Evolutionary conservation across 1,140 invertebrate genomes (phyloP), one percentile per base, ranked within the genome.

Genomic region (Trinorchestia longiramus): DNA sequence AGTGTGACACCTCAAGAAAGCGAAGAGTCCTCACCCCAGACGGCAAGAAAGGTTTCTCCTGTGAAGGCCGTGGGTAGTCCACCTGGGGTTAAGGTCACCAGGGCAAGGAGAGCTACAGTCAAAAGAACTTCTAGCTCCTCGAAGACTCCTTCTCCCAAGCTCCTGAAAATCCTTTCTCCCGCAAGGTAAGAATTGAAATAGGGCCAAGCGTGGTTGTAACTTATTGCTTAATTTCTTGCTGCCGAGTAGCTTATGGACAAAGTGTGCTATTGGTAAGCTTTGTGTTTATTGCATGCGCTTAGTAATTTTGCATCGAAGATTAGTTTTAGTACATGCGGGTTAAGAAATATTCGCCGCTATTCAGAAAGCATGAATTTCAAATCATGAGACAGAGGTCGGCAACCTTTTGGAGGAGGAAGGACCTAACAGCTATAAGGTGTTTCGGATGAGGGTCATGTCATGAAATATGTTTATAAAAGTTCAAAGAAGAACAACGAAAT

Each of bases 71-170:
- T 43, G 19, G 40, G 40, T 11, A 43, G 36, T 28, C 43, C 88
- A 42, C 15, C 88, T 90, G 88, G n/a, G 3, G 6, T 3, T 43
- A 90, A 90, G 88, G 43, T 15, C 28, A 90, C 41, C 43, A 90
- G 88, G 43, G 88, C n/a, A 90, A 11, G 41, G 8, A 90, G 43
- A 90, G 41, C 88, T 90, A 28, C 41, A 15, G 43, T 17, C 4
- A 90, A 90, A 41, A 42, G 6, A 19, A 42, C 88, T 90, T 41
- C 88, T 1, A 90, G 43, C 15, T 90, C 88, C 3, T 42, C 88
- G 43, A 90, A 90, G 28, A 90, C 88, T 4, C 88, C 88, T 90
- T 90, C 88, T 90, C n/a, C n/a, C n/a, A n/a, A n/a, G n/a, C n/a
- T n/a, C 3, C 4, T 41, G 43, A 90, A 90, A 43, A 90, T 41